Evolutionary conservation across 2,888 invertebrate genomes (phyloP), one percentile per base, ranked within the genome.

Genomic region (Sylvicola fuscatus): DNA sequence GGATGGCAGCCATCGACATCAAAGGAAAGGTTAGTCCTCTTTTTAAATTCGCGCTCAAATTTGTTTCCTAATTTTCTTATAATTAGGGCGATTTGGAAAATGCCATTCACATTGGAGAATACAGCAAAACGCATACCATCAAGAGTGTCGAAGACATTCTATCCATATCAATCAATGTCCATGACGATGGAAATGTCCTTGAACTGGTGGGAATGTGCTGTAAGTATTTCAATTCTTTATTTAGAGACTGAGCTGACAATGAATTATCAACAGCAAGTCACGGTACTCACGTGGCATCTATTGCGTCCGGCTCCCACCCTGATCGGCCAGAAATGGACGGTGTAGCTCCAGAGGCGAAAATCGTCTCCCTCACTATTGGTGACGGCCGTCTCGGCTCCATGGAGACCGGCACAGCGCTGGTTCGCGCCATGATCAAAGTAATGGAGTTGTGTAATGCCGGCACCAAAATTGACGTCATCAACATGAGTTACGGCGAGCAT

Each of bases 401-500:
- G 95, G 97, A 98, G 65, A 97, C 97, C 0, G 95, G 95, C 12
- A 80, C 90, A 0, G 84, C 89, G 0, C 56, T 98, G 4, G 79
- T 89, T 2, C 64, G 97, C 41, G 93, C 93, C 7, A 92, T 93
- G 65, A 78, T 83, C 45, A 75, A 78, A 55, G 66, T 87, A 27
- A 86, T 86, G 79, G 73, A 78, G 48, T 52, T 77, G 13, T 65
- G 67, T 32, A 64, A 68, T 45, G 58, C 49, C 2, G 58, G 57
- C 1, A 62, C 59, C 46, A 67, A 67, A 46, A 64, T 87, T 35
- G 84, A 97, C 52, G 77, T 97, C 1, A 84, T 97, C 44, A 98
- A 98, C 56, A 95, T 92, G 86, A 95, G 93, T 51, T 98, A 95
- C 48, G 97, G 97, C 1, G 97, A 97, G 59, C 86, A 84, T 47